phyloP scores from a whole-genome alignment of 2,888 invertebrate species.

The Leptodirus hochenwartii region DNA sequence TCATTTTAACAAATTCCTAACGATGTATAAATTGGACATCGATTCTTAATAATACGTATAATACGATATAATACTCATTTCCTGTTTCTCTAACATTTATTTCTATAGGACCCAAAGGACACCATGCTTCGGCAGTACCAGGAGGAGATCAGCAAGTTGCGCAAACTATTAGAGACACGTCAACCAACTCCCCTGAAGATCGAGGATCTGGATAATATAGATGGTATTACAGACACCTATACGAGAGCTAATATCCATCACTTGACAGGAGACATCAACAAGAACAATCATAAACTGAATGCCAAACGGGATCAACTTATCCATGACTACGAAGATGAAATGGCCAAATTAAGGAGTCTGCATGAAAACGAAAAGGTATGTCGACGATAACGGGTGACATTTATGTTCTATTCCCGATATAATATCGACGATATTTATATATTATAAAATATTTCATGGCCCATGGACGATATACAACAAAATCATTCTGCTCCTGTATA shows the following conservation, averaged over 20 bases:
- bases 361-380: conserved; percentile 27
- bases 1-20: no score
- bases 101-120: conserved; percentile 59
- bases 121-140: conserved; percentile 71
- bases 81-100: not conserved
- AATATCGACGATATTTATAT: no score
- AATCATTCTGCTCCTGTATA: no score
- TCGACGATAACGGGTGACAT: no score
- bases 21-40: no score
- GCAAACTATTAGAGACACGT: conserved; percentile 31
- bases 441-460: no score
- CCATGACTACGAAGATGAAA: conserved; percentile 33
- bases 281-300: conserved; percentile 17
- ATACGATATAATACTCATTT: not conserved
- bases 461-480: no score
- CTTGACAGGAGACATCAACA: conserved; percentile 10
- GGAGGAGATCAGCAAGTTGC: conserved; percentile 59
- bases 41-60: no score
- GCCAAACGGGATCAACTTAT: conserved; percentile 24
- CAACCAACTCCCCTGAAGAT: conserved; percentile 16
- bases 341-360: conserved; percentile 26
- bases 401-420: no score
- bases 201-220: conserved; percentile 16
- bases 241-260: conserved; percentile 4
- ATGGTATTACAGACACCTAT: conserved; percentile 9